A percentile compares a stretch with the other conserved stretches of the same genome.
These are phyloP conservation scores for Leptopilina syphax DNA, from an alignment of 2,888 invertebrate genomes.

Conservation along the genomic window DNA sequence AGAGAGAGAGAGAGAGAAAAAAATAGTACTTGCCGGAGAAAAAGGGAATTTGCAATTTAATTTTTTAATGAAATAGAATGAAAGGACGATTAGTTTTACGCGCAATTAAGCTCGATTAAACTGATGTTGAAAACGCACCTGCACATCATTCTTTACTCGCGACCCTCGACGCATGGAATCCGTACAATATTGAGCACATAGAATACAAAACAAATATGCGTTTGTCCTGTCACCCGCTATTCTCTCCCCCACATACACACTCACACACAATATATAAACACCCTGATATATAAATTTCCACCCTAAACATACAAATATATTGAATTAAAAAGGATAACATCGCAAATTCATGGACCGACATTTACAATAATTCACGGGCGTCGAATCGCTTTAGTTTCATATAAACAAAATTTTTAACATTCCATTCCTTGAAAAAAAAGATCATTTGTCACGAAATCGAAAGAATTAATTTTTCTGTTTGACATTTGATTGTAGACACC, in stretches of 20 bases:
- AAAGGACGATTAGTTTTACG: slow-evolving; percentile 66
- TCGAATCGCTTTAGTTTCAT: slow-evolving; percentile 1
- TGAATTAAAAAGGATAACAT: slow-evolving; percentile 62
- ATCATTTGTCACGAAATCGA: background rate
- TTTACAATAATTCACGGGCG: slow-evolving; percentile 46
- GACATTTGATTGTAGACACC: background rate
- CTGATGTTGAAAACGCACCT: slow-evolving; percentile 65
- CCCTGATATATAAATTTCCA: slow-evolving; percentile 30
- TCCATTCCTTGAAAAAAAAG: background rate
- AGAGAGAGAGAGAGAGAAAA: no score
- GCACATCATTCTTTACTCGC: slow-evolving; percentile 65
- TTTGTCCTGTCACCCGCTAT: slow-evolving; percentile 55
- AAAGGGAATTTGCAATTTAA: slow-evolving; percentile 58
- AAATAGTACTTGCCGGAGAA: slow-evolving; percentile 8
- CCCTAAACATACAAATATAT: slow-evolving; percentile 47
- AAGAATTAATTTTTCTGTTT: background rate
- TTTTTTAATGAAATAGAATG: slow-evolving; percentile 68
- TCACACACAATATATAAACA: background rate
- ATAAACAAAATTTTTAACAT: slow-evolving; percentile 6
- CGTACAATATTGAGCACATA: slow-evolving; percentile 63
- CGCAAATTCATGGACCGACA: slow-evolving; percentile 62
- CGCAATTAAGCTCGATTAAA: slow-evolving; percentile 60
- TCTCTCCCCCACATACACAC: slow-evolving; percentile 48
- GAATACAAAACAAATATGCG: slow-evolving; percentile 70
- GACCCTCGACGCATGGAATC: slow-evolving; percentile 62